Percentiles rank a stretch among this genome's conserved stretches.
These are phyloP conservation scores for Spilarctia lutea DNA, from an alignment of 2,888 invertebrate species.

Conservation along the genomic window DNA sequence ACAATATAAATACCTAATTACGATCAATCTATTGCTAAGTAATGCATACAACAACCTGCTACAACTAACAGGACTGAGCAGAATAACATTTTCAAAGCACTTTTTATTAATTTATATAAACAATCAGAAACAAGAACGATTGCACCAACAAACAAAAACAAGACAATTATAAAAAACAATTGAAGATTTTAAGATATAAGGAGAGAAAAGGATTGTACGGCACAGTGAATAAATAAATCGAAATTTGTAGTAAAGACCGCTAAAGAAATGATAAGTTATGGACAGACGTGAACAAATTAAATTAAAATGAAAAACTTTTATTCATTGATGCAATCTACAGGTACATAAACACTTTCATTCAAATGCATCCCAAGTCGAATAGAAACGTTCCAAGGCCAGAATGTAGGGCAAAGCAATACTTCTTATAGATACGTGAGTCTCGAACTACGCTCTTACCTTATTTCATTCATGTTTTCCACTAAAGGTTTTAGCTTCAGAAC, in stretches of 20 bases:
- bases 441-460: conserved; percentile 64
- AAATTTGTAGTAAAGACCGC: not conserved
- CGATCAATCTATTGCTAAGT: conserved; percentile 63
- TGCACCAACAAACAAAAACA: conserved; percentile 75
- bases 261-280: conserved; percentile 34
- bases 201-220: conserved; percentile 22
- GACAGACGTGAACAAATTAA: conserved; percentile 20
- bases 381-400: conserved; percentile 65
- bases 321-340: conserved; percentile 80
- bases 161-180: conserved; percentile 30
- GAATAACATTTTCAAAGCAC: conserved; percentile 63
- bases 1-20: conserved; percentile 76
- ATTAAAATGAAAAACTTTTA: conserved; percentile 53
- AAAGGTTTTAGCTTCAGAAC: conserved; percentile 42
- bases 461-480: conserved; percentile 63
- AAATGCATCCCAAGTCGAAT: conserved; percentile 68
- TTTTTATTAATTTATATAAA: conserved; percentile 50
- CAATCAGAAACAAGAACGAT: conserved; percentile 64
- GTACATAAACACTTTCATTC: conserved; percentile 74
- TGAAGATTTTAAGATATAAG: conserved; percentile 23
- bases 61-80: conserved; percentile 59
- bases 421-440: conserved; percentile 57
- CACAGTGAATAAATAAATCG: conserved; percentile 10
- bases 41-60: conserved; percentile 68
- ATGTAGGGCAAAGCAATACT: conserved; percentile 70